phyloP scores from a whole-genome alignment of 2,888 invertebrate genomes.

The Zhengitettix transpicula region DNA sequence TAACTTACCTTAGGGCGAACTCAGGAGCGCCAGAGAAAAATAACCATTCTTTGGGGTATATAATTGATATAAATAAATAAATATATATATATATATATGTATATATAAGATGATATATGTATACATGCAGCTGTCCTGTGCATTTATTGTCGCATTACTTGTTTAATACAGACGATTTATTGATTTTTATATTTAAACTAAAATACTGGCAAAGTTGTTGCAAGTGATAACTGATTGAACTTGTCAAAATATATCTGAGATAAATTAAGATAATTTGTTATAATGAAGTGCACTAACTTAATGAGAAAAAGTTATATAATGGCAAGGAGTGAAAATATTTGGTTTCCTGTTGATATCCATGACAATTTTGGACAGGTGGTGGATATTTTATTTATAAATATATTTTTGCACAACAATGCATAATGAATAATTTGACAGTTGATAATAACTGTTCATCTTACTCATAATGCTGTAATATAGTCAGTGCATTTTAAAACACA shows the following conservation, averaged over 20 bases:
- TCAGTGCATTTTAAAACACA: not conserved
- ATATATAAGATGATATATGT: constrained; percentile 5
- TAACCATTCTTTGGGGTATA: constrained; percentile 5
- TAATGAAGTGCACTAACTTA: not conserved
- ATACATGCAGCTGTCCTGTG: constrained; percentile 5
- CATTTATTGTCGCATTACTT: constrained; percentile 6
- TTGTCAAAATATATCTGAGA: not conserved
- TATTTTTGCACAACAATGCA: not conserved
- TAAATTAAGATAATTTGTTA: not conserved
- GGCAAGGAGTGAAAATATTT: not conserved
- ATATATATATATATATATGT: constrained; percentile 3
- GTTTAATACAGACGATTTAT: constrained; percentile 1
- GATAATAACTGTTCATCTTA: not conserved
- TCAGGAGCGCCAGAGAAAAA: not conserved
- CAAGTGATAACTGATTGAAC: not conserved
- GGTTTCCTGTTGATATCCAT: not conserved
- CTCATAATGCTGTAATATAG: not conserved
- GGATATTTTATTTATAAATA: not conserved
- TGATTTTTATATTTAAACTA: not conserved
- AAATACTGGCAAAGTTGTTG: not conserved
- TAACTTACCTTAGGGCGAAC: not conserved
- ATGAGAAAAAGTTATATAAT: not conserved
- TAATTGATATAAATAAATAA: constrained; percentile 2
- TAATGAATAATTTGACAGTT: not conserved
- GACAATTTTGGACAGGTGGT: not conserved